Evolutionary conservation across 1,140 invertebrate species (phyloP), one percentile per base, ranked within the genome.

Genomic region (Tribolium madens): DNA sequence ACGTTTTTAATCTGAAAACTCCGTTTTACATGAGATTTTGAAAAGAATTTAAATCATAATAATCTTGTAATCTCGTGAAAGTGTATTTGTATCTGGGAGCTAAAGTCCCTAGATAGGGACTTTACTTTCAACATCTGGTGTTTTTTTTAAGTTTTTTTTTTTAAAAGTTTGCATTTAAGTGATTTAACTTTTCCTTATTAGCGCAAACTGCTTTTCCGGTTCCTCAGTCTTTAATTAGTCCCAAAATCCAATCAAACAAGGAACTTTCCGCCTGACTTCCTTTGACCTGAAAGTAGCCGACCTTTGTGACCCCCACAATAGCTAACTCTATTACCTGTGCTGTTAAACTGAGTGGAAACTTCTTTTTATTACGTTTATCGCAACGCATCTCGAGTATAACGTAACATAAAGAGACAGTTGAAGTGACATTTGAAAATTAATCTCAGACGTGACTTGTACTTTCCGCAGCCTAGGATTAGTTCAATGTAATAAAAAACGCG

Each of bases 401-500:
- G 36, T 42, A 42, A 42, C 36, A 42, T 42, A 7, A 42, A 42
- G 36, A 42, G 36, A 42, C 36, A 42, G 36, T 10, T 42, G 36
- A 42, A 42, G 36, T 42, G 36, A 42, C 36, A 42, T 42, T 42
- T 42, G 6, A 42, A 42, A 42, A 42, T 42, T 42, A 42, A 42
- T 42, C 36, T 42, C 9, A 42, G 36, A 42, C 36, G 36, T 42
- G 36, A 42, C 36, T 42, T 42, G 36, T 42, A 42, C 36, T 42
- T 42, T 42, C 33, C 36, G n/a, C 36, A 42, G 9, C 26, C 26
- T 31, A 31, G 26, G 2, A 31, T 3, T 42, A 42, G 36, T 42
- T 42, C 36, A 42, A 42, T 42, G 36, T 14, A 71, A 71, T 71
- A 71, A 26, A 26, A 26, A 5, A 26, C 6, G 17, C 52, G 48